These are phyloP conservation scores for Dichetophora obliterata DNA, from an alignment of 2,888 invertebrate species.

Conservation along the genomic window DNA sequence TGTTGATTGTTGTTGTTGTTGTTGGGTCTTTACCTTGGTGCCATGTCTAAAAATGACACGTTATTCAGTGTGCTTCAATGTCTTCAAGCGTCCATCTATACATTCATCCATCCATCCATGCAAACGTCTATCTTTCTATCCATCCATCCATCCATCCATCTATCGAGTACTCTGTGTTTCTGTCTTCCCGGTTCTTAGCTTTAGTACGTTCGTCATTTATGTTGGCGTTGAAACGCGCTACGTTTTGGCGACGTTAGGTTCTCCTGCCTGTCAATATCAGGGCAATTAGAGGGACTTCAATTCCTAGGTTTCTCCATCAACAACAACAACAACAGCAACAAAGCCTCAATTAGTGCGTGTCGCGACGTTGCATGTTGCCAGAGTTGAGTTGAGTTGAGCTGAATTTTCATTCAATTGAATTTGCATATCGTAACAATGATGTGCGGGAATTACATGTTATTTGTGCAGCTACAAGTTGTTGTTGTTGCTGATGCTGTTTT, in stretches of 20 bases:
- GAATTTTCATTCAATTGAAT: slow-evolving; percentile 4
- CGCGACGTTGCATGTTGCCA: slow-evolving; percentile 51
- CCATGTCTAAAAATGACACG: slow-evolving; percentile 1
- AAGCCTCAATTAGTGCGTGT: slow-evolving; percentile 64
- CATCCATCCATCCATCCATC: not conserved
- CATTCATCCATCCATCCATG: not conserved
- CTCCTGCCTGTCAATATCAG: slow-evolving; percentile 20
- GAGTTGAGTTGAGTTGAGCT: slow-evolving; percentile 4
- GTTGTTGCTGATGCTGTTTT: too few species aligned
- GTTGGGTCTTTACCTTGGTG: not conserved
- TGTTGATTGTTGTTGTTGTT: too few species aligned
- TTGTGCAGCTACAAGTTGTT: not conserved
- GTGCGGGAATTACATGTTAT: not conserved
- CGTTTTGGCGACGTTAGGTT: slow-evolving; percentile 45
- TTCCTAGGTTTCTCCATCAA: not conserved
- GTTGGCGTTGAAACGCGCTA: slow-evolving; percentile 56
- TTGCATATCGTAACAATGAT: slow-evolving; percentile 1
- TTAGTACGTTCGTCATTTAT: slow-evolving; percentile 44
- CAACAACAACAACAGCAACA: slow-evolving; percentile 29
- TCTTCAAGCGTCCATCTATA: not conserved
- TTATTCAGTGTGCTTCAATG: not conserved
- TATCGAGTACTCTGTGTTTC: not conserved
- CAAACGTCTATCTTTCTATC: not conserved
- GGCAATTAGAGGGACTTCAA: slow-evolving; percentile 17
- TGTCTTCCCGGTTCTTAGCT: not conserved